Evolutionary conservation across 2,888 invertebrate genomes (phyloP), one percentile per base, ranked within the genome.

Genomic region (Graphium colonna): DNA sequence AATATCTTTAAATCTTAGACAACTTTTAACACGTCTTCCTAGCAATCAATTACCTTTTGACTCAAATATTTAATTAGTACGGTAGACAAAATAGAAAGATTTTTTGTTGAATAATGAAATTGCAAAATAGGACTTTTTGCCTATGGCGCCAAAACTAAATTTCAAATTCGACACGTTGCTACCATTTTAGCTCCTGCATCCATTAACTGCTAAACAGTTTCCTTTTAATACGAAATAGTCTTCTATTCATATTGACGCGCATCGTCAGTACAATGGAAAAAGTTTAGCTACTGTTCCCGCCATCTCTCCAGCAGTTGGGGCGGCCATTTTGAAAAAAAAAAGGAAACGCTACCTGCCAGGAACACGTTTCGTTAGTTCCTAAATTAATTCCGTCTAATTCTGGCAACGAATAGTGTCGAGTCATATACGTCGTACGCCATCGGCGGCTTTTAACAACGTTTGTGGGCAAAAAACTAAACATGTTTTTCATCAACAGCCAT

Each of bases 311-410:
- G 65, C 64, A 69, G 60, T 70, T 67, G 69, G 74, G 74, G 67
- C 65, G 51, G 49, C 48, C 55, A 16, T 57, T 54, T 21, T 21
- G 21, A 21, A 58, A 64, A 69, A 72, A 71, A 77, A 75, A 36
- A 2, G 36, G 65, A 70, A 70, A 60, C 57, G 68, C 79, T 87
- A 85, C 82, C 86, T 83, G 87, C 68, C 67, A 62, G 65, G 64
- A 67, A 66, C 69, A 71, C 68, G 63, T 70, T 73, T 74, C 70
- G 73, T 71, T 76, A 75, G 67, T 74, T 79, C 65, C 68, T 69
- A 81, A 86, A 88, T 87, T 83, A 82, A 85, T 87, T 85, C 79
- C 70, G 63, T 79, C 76, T 82, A 80, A 78, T 78, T 79, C 68
- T 69, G 70, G 69, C 70, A 66, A 67, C 68, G 59, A 71, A 77